Base-by-base conservation (phyloP, 2,113 vertebrate species). In the Charina bottae region DNA sequence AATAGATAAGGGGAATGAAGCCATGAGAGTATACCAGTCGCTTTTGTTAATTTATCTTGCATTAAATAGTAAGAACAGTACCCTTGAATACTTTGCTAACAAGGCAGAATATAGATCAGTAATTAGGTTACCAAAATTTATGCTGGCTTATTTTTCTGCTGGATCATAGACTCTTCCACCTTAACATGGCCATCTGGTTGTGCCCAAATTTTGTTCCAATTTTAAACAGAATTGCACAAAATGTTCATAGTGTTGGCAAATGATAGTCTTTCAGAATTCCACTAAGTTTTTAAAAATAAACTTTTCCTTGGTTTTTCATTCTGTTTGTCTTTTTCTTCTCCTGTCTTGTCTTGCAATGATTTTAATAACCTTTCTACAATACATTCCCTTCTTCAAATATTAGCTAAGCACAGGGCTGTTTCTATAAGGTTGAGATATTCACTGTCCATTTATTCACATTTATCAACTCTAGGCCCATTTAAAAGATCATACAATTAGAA, bases 301-400 rank as follows among this genome's bases (percentile, higher is more conserved):
- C 24, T 62, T 64, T 64, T 64, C 9, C 9, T 54, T 84, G 24
- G 1, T 37, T 83, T 55, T 13, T 46, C 72, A 58, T 90, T 90
- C 33, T 59, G n/a, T 59, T 84, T 58, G 23, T 9, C 33, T 84
- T 59, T 84, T 59, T 42, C 11, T 21, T 37, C 54, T 83, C 33
- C 54, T 90, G 89, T 83, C 89, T 89, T 83, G 33, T 90, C 54
- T 83, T 83, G 28, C 23, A 83, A 23, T 89, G 55, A 28, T 59
- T 84, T 90, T 83, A 90, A 84, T 90, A 84, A 90, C 13, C 33
- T 90, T 28, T 42, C 54, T 83, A n/a, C 33, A 90, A 90, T 90
- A 90, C 83, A 24, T 42, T 84, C 6, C 46, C 54, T 59, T 83
- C 55, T 83, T 19, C 64, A 89, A 90, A 84, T 59, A 59, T 90